These are phyloP conservation scores for Mesoligia furuncula DNA, from an alignment of 2,888 invertebrate species.

Conservation along the genomic window DNA sequence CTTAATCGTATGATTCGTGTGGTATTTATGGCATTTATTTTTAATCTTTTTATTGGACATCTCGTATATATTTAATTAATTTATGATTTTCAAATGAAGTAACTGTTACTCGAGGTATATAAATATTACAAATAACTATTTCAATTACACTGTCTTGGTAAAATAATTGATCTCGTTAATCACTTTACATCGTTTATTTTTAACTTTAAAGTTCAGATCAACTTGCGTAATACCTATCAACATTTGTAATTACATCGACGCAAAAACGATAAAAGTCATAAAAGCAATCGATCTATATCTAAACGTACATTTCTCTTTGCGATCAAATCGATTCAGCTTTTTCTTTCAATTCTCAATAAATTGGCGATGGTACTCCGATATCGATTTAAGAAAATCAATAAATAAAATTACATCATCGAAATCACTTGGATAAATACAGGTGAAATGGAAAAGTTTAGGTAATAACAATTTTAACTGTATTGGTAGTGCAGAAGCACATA, in stretches of 20 bases:
- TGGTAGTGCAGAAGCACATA: not conserved
- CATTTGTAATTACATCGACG: conserved; percentile 30
- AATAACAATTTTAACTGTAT: conserved; percentile 1
- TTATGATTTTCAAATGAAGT: conserved; percentile 12
- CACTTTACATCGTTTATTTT: conserved; percentile 26
- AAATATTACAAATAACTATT: conserved; percentile 14
- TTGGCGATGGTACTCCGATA: conserved; percentile 21
- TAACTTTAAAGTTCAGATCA: conserved; percentile 29
- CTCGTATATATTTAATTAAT: conserved; percentile 12
- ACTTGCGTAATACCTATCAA: conserved; percentile 40
- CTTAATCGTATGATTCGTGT: not conserved
- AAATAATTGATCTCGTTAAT: conserved; percentile 40
- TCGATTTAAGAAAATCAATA: conserved; percentile 37
- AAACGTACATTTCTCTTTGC: conserved; percentile 45
- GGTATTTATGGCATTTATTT: not conserved
- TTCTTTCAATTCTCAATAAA: conserved; percentile 17
- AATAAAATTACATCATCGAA: conserved; percentile 23
- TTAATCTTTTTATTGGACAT: not conserved
- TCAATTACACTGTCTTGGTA: conserved; percentile 24
- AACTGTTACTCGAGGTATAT: not conserved
- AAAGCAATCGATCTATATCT: conserved; percentile 47
- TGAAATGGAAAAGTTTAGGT: conserved; percentile 26
- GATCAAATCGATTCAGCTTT: conserved; percentile 8
- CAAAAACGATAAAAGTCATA: conserved; percentile 48
- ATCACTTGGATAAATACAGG: not conserved